Conservation (phyloP, 2,113 vertebrate genomes). For the Tachysurus vachellii region DNA sequence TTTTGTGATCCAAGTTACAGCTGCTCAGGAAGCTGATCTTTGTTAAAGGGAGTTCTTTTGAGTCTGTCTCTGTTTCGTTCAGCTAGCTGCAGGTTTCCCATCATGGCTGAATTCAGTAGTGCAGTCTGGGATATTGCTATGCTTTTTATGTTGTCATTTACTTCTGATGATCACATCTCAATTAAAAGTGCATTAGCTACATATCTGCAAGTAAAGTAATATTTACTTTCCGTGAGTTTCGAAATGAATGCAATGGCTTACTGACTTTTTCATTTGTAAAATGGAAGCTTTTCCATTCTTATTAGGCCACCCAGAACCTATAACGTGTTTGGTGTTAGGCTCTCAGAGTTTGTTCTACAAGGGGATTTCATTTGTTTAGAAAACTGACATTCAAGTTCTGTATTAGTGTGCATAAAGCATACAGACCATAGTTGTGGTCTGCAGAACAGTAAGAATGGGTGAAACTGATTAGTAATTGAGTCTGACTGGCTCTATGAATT, state of each 20-base stretch:
- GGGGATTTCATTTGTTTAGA: conserved; percentile 6
- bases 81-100: conserved; percentile 17
- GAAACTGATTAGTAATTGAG: conserved; percentile 12
- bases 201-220: background rate
- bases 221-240: background rate
- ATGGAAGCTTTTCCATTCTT: background rate
- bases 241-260: background rate
- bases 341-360: background rate
- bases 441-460: background rate
- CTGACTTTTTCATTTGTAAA: conserved; percentile 4
- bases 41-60: conserved; percentile 9
- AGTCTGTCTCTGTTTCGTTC: conserved; percentile 18
- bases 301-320: background rate
- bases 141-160: background rate
- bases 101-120: conserved; percentile 1
- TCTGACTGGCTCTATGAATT: conserved; percentile 14
- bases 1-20: conserved; percentile 1
- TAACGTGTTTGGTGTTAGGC: background rate
- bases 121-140: background rate
- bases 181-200: background rate
- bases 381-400: background rate
- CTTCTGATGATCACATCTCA: background rate
- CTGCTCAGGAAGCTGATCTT: conserved; percentile 23
- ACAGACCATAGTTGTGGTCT: background rate
- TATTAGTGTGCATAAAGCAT: conserved; percentile 4